Conservation (phyloP, 2,113 vertebrate species). For the Odontesthes bonariensis region DNA sequence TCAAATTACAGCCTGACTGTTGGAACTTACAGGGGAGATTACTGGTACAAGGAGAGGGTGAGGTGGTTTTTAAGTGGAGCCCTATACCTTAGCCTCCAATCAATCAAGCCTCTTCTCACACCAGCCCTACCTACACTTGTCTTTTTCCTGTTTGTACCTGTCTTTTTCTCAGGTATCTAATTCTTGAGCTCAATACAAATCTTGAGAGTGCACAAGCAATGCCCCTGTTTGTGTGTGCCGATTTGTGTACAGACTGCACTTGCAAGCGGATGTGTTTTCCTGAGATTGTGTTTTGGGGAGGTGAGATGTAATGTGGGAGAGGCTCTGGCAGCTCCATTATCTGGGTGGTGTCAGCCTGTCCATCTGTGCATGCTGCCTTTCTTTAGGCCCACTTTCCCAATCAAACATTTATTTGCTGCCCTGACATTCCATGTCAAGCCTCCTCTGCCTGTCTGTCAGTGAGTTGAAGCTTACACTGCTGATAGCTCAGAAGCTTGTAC, state of each 20-base stretch:
- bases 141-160: constrained; percentile 3
- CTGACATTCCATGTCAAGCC: constrained; percentile 66
- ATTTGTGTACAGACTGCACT: constrained; percentile 32
- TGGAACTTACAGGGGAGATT: constrained; percentile 63
- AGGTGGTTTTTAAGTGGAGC: constrained; percentile 42
- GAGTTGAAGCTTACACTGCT: constrained; percentile 51
- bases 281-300: constrained; percentile 61
- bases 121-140: not conserved
- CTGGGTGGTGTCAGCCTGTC: constrained; percentile 74
- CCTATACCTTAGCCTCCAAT: constrained; percentile 40
- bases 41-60: constrained; percentile 44
- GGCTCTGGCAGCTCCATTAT: constrained; percentile 78
- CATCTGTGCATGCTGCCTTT: constrained; percentile 53
- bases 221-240: not conserved
- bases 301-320: constrained; percentile 58
- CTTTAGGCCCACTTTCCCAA: constrained; percentile 69
- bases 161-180: constrained; percentile 21
- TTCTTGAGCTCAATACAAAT: constrained; percentile 41
- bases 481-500: constrained; percentile 43
- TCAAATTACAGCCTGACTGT: constrained; percentile 72
- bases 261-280: constrained; percentile 43
- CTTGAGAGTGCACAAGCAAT: constrained; percentile 11
- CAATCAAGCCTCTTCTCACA: constrained; percentile 44
- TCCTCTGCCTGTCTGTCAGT: constrained; percentile 60
- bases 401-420: constrained; percentile 76